Evolutionary conservation across 2,113 vertebrate species (phyloP).

Genomic region (Cochlearius cochlearius): DNA sequence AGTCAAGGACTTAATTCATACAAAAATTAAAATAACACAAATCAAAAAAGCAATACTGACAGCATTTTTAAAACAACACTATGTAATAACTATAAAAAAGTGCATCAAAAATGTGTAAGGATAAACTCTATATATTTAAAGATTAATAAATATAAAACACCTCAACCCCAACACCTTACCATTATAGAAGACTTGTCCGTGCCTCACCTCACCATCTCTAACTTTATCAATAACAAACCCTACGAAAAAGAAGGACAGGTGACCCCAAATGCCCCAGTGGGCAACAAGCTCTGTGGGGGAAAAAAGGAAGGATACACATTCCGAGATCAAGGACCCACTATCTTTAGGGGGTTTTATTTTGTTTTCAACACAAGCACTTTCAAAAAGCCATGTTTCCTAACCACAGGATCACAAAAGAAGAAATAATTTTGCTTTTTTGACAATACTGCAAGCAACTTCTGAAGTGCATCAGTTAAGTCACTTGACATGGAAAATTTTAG

Average conservation of each 20-base stretch:
- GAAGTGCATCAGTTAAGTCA: not conserved
- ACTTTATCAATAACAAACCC: not conserved
- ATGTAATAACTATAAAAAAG: not conserved
- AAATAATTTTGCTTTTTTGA: not conserved
- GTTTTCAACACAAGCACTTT: not conserved
- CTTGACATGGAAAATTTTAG: not conserved
- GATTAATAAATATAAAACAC: not conserved
- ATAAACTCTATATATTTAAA: not conserved
- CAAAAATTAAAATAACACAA: not conserved
- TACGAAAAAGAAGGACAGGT: not conserved
- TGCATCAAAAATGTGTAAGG: not conserved
- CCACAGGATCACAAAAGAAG: not conserved
- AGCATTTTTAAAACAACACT: not conserved
- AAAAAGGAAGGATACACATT: not conserved
- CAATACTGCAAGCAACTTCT: not conserved
- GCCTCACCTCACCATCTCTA: not conserved
- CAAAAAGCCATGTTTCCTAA: not conserved
- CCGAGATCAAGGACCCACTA: not conserved
- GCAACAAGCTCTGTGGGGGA: accelerated
- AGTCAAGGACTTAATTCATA: not conserved
- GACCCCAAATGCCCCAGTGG: not conserved
- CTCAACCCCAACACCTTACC: accelerated
- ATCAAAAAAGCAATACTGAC: not conserved
- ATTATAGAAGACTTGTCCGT: not conserved
- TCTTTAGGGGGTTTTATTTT: not conserved